Base-by-base conservation (phyloP, 2,113 vertebrate species). In the Ophiodon elongatus region DNA sequence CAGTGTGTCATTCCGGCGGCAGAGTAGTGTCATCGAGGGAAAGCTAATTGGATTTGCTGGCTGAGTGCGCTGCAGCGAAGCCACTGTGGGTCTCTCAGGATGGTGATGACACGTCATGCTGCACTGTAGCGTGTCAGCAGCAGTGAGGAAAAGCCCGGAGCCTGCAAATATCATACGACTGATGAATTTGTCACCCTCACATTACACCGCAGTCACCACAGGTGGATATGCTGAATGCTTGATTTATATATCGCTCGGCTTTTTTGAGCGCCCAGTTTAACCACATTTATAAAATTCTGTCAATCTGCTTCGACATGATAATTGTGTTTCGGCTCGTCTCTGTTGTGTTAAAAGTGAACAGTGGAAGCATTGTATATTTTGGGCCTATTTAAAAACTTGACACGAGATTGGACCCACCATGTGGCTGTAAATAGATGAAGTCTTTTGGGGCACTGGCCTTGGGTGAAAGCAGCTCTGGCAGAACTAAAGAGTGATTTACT, bases 401-500 rank as follows among this genome's bases (percentile, higher is more conserved):
- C 81, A 78, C 70, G 35, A 79, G 77, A 86, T 79, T 90, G 89
- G 86, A 85, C 74, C 79, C 79, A 64, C 67, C 47, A 31, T 82
- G 86, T 27, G 14, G 88, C 68, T 87, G 87, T 90, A 82, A 90
- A 90, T 90, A 90, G 85, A 91, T 88, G 82, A 79, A 81, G 84
- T 76, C 80, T 89, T 88, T 82, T 72, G 87, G 80, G 82, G 76
- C 73, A 86, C 62, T 54, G 83, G 84, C 57, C 79, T 76, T 78
- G 62, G 73, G 77, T 84, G 84, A 89, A 89, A 91, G 87, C 80
- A 73, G 82, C 83, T 87, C 85, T 67, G 90, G 87, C 90, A 91
- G 85, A 92, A 93, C 91, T 90, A 93, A 93, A 93, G 91, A 90
- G 90, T 94, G 90, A 92, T 93, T 94, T 93, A 93, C 91, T 91